Conservation (phyloP, 2,888 invertebrate genomes). For the Polietes domitor region DNA sequence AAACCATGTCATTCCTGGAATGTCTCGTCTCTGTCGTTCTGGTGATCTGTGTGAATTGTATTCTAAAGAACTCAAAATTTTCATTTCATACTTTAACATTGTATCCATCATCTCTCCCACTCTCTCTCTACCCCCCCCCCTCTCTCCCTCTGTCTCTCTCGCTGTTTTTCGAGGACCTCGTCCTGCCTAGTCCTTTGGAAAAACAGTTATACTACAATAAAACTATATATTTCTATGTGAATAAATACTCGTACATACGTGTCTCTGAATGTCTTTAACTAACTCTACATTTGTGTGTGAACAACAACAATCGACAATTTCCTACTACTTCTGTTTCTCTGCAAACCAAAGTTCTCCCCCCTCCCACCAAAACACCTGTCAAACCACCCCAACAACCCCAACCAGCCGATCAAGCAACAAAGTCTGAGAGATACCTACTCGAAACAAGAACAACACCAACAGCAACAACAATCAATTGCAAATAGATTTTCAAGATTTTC, state of each 20-base stretch:
- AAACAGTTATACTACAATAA: neutral
- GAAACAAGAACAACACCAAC: too few relatives aligned
- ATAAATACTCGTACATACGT: neutral
- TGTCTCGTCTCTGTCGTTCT: constrained; percentile 3
- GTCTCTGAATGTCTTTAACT: constrained; percentile 2
- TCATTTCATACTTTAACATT: constrained; percentile 25
- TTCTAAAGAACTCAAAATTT: constrained; percentile 21
- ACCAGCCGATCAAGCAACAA: too few relatives aligned
- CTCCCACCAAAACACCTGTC: too few relatives aligned
- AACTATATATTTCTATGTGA: neutral
- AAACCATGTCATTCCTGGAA: constrained; percentile 15
- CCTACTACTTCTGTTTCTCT: constrained; percentile 39
- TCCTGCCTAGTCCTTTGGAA: neutral
- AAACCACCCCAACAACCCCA: too few relatives aligned
- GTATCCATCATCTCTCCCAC: neutral
- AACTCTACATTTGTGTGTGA: constrained; percentile 11
- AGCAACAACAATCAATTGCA: neutral
- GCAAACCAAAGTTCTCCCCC: constrained; percentile 71
- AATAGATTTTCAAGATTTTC: constrained; percentile 49
- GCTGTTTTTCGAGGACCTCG: neutral
- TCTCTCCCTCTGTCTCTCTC: neutral
- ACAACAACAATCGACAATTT: constrained; percentile 28
- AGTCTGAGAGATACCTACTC: constrained; percentile 60
- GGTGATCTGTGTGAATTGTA: constrained; percentile 15
- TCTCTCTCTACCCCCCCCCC: neutral